Evolutionary conservation across 2,113 vertebrate species (phyloP), one percentile per base, ranked within the genome.

Genomic region (Rousettus leschenaultii): DNA sequence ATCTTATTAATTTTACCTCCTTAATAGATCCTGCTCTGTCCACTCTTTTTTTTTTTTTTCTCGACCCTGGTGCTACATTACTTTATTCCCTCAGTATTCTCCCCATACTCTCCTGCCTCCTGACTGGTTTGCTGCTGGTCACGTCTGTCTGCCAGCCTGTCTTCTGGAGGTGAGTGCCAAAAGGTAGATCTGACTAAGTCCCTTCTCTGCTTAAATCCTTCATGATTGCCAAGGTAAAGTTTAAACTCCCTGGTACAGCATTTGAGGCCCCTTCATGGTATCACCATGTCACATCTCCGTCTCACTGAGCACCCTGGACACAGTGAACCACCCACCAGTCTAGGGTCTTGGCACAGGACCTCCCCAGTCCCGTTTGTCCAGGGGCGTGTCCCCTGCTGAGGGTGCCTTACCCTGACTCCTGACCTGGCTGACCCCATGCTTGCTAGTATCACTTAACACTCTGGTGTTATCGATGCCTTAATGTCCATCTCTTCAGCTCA

Each of bases 291-390:
- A 53, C 5, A 16, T 33, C n/a, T 51, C n/a, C 9, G 2, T 43
- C 26, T 53, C 18, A 2, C 19, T 18, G 2, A 11, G 26, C 0
- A 45, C 22, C 1, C 3, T 14, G 48, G 24, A 57, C 59, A 40
- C 70, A 7, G 19, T 0, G 18, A 59, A n/a, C 28, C 13, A 12
- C n/a, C n/a, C n/a, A n/a, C n/a, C 40, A 16, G 19, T 14, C 51
- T 28, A 26, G 24, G 5, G 40, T 55, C 24, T 51, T 33, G 26
- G 22, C 24, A 12, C 3, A 45, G 43, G 40, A 18, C 38, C 18
- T 70, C 1, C 57, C 30, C 9, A 10, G 8, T 83, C 38, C 35
- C 18, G 73, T 15, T 74, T n/a, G 5, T 28, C 30, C 7, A 5
- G 8, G 6, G 38, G 30, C 53, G 10, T 2, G 0, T 45, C 24